These are phyloP conservation scores for Venturia canescens DNA, from an alignment of 1,140 invertebrate genomes.

Conservation along the genomic window DNA sequence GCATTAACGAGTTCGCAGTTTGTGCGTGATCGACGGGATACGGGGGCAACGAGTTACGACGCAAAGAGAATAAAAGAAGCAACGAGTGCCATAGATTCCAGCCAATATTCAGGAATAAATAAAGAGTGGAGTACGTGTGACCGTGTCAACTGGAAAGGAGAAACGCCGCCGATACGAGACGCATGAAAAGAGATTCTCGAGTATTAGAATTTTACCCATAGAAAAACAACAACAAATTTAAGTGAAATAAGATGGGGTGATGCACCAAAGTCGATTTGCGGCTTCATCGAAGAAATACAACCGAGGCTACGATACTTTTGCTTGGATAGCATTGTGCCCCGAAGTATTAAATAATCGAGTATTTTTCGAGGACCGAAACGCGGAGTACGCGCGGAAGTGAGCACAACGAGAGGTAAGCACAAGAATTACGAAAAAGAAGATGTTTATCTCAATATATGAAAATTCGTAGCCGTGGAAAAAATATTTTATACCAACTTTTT, in stretches of 20 bases:
- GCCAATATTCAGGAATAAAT: background rate
- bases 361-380: background rate
- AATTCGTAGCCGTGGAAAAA: background rate
- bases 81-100: conserved; percentile 42
- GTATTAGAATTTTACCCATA: too few relatives aligned
- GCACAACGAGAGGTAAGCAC: conserved; percentile 6
- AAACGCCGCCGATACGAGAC: background rate
- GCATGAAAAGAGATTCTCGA: background rate
- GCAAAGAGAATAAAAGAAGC: too few relatives aligned
- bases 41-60: too few relatives aligned
- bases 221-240: too few relatives aligned
- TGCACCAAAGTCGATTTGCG: too few relatives aligned
- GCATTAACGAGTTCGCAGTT: conserved; percentile 40
- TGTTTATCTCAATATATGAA: background rate
- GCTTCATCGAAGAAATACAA: background rate
- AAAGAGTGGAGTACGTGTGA: background rate
- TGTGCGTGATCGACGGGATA: background rate
- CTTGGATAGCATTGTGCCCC: conserved; percentile 43
- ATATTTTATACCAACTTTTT: too few relatives aligned
- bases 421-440: background rate
- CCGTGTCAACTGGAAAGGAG: conserved; percentile 2
- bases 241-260: too few relatives aligned
- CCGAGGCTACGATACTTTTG: conserved; percentile 29
- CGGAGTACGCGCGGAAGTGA: background rate
- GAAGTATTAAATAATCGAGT: conserved; percentile 19